Evolutionary conservation across 1,140 invertebrate species (phyloP), one percentile per base, ranked within the genome.

Genomic region (Tyrophagus putrescentiae): DNA sequence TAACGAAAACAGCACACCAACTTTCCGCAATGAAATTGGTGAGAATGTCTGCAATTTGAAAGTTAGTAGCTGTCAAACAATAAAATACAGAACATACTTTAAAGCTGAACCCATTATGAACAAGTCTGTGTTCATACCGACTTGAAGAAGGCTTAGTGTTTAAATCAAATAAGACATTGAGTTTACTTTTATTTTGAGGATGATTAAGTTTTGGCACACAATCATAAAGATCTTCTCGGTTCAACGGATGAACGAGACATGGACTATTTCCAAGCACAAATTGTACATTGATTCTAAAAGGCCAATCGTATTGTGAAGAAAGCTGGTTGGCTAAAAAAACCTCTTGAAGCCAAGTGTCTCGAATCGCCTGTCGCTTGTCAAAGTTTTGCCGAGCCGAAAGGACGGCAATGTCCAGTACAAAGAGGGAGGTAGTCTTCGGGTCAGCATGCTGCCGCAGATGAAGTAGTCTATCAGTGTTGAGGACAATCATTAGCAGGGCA

Each of bases 211-310:
- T 62, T 36, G 39, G 50, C 16, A 53, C 7, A 62, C 65, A 66
- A 7, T 23, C n/a, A 62, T 60, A 66, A n/a, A 23, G 0, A 42
- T 42, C 42, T 50, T 63, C 7, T n/a, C 63, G 57, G 44, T 60
- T 65, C 32, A 60, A 39, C 18, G 52, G 57, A 18, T 65, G 64
- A 33, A 66, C 52, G 4, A 44, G 0, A 50, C 65, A 66, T 13
- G 34, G 45, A 23, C 33, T 29, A 25, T 65, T 36, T 18, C 65
- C 65, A 52, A 66, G 13, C 18, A 66, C 48, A 42, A 66, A 66
- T 52, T 61, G 61, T 16, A 58, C 29, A 45, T 62, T 65, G 0
- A 62, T 56, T 44, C 25, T 52, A 25, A 52, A n/a, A 16, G 25
- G 4, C 25, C 11, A 16, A 18, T 32, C 32, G 23, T 50, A 32